Evolutionary conservation across 2,888 invertebrate species (phyloP).

Genomic region (Eremobia ochroleuca): DNA sequence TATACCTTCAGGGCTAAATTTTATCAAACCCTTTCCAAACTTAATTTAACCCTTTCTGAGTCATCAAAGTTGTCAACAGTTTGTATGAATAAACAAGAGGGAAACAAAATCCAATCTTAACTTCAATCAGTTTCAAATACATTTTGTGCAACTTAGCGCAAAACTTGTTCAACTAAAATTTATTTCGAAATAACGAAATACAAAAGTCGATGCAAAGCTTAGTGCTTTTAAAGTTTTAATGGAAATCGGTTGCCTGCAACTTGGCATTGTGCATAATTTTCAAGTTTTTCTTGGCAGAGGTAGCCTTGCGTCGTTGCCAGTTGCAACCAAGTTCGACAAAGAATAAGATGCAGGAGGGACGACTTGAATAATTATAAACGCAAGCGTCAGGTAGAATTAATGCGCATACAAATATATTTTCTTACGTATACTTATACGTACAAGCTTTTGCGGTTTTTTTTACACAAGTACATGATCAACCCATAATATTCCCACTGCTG

Average conservation of each 20-base stretch:
- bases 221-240: conserved; percentile 56
- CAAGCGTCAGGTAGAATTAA: background rate
- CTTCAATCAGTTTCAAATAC: conserved; percentile 43
- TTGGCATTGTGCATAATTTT: conserved; percentile 48
- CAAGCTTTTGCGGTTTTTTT: background rate
- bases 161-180: conserved; percentile 33
- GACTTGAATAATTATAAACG: background rate
- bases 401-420: background rate
- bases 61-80: background rate
- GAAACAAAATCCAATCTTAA: conserved; percentile 33
- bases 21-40: conserved; percentile 21
- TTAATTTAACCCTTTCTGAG: conserved; percentile 9
- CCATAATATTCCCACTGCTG: background rate
- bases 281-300: conserved; percentile 48
- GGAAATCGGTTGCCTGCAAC: conserved; percentile 41
- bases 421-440: background rate
- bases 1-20: background rate
- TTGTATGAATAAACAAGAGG: background rate
- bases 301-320: conserved; percentile 16
- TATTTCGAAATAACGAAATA: conserved; percentile 35
- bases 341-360: conserved; percentile 10
- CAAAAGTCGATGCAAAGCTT: conserved; percentile 40
- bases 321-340: conserved; percentile 13
- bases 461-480: background rate
- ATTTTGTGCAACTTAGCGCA: conserved; percentile 28